These are phyloP conservation scores for Cladopsammia gracilis DNA, from an alignment of 64 coral and sea anemone species.

Conservation along the genomic window DNA sequence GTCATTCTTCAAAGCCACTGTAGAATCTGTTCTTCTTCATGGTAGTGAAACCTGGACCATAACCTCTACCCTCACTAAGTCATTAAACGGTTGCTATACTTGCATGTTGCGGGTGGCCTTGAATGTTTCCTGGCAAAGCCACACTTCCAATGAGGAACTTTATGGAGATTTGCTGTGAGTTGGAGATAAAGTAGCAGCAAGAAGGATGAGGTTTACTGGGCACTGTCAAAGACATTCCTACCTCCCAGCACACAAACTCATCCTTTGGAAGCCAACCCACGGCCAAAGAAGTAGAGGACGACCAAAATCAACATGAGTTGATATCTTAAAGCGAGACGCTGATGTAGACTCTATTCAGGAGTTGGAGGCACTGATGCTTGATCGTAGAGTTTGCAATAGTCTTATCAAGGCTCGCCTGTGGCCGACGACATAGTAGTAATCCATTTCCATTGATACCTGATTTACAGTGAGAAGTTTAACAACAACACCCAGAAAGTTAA, in stretches of 20 bases:
- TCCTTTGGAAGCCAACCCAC: neutral
- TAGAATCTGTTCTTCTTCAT: conserved; percentile 26
- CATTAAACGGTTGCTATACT: neutral
- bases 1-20: conserved; percentile 42
- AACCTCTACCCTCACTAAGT: neutral
- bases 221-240: conserved; percentile 2
- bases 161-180: neutral
- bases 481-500: too few relatives aligned
- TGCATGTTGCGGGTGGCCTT: too few relatives aligned
- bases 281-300: neutral
- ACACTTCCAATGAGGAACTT: neutral
- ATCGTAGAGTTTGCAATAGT: neutral
- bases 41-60: conserved; percentile 39
- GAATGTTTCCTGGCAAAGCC: conserved; percentile 4
- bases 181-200: neutral
- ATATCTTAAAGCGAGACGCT: conserved; percentile 4
- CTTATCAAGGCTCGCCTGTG: conserved; percentile 1
- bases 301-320: neutral
- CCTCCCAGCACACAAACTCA: neutral
- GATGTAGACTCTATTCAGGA: conserved; percentile 7
- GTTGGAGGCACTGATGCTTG: neutral
- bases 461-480: too few relatives aligned
- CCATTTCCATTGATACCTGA: too few relatives aligned
- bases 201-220: neutral
- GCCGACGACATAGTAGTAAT: neutral